Percentiles rank a stretch among this genome's conserved stretches.
phyloP scores from a whole-genome alignment of 2,113 vertebrate species.

The Corvus moneduloides region DNA sequence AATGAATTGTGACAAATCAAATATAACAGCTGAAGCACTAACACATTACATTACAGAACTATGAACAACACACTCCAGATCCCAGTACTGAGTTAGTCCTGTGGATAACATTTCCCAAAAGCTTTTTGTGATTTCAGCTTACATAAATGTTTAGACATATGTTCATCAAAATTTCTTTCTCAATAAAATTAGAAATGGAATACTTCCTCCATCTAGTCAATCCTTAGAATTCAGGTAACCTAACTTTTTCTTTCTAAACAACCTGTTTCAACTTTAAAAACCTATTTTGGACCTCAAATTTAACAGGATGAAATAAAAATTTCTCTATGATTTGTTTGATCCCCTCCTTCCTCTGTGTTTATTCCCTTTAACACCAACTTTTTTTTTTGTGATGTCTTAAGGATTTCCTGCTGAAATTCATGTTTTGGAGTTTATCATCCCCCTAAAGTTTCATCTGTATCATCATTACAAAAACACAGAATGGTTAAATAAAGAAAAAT shows the following conservation, averaged over 20 bases:
- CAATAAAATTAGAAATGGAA: not conserved
- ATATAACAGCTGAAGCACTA: not conserved
- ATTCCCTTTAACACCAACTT: not conserved
- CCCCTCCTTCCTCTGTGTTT: not conserved
- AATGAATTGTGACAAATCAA: not conserved
- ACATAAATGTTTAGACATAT: not conserved
- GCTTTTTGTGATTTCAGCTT: not conserved
- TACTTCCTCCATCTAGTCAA: not conserved
- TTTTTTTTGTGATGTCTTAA: not conserved
- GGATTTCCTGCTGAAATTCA: not conserved
- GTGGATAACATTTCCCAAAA: not conserved
- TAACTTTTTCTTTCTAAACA: not conserved
- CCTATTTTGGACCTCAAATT: not conserved
- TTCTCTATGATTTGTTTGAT: not conserved
- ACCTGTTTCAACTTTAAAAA: not conserved
- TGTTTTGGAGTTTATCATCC: not conserved
- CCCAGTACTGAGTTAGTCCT: not conserved
- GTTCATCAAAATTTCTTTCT: not conserved
- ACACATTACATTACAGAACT: not conserved
- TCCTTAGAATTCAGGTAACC: not conserved
- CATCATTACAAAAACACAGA: not conserved
- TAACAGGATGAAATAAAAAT: not conserved
- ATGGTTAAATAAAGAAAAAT: not conserved
- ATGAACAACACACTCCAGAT: not conserved
- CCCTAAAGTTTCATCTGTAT: not conserved